Conservation (phyloP, 2,797 vertebrate species). For the Cuculus canorus region DNA sequence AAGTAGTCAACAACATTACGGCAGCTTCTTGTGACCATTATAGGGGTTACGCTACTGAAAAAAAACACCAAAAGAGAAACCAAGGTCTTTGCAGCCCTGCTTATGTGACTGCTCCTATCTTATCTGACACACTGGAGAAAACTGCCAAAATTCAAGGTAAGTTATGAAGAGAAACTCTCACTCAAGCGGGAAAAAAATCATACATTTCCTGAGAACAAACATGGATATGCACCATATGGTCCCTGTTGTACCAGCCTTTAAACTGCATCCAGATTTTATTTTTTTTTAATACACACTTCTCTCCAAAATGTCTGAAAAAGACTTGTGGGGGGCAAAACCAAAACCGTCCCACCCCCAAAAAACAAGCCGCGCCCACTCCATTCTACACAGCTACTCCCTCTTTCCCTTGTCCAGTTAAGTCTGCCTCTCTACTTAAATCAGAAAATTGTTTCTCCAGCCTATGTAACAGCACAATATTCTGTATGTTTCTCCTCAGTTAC, state of each 20-base stretch:
- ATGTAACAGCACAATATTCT: not conserved
- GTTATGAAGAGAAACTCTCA: not conserved
- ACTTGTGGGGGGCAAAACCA: not conserved
- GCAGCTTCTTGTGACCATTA: not conserved
- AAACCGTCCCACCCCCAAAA: rapidly evolving
- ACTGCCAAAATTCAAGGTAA: not conserved
- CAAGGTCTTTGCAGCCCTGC: not conserved
- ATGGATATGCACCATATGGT: not conserved
- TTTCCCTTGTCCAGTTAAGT: not conserved
- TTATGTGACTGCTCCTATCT: not conserved
- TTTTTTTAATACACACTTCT: not conserved
- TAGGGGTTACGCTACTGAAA: not conserved
- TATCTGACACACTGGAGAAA: not conserved
- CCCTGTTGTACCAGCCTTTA: not conserved
- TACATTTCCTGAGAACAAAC: not conserved
- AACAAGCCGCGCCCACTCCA: not conserved
- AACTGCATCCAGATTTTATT: not conserved
- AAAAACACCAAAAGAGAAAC: not conserved
- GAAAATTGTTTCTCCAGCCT: not conserved
- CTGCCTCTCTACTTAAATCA: not conserved
- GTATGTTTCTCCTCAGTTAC: not conserved
- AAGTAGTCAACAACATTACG: not conserved
- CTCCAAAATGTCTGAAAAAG: not conserved
- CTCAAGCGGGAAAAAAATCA: not conserved
- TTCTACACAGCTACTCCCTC: not conserved